Percentiles rank a stretch among this genome's conserved stretches.
These are phyloP conservation scores for Tupaia chinensis DNA, from an alignment of 2,113 vertebrate genomes.

Conservation along the genomic window DNA sequence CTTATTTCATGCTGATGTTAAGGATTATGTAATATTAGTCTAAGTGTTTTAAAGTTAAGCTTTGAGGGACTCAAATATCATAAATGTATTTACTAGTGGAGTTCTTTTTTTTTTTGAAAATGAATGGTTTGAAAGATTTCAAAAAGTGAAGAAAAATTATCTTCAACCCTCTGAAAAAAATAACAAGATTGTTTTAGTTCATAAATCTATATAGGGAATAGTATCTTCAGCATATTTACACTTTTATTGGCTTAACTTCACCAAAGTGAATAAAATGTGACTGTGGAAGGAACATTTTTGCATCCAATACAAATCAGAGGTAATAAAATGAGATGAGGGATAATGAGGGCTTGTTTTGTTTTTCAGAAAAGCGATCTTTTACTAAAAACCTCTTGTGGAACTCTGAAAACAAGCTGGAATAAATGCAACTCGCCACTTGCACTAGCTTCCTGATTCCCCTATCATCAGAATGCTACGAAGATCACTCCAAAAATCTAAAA, in stretches of 20 bases:
- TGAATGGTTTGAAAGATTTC: conserved; percentile 60
- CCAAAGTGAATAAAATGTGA: conserved; percentile 42
- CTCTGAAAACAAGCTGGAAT: conserved; percentile 29
- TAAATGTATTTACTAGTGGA: conserved; percentile 28
- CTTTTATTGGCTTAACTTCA: conserved; percentile 34
- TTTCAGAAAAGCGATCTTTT: conserved; percentile 28
- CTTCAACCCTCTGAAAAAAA: conserved; percentile 35
- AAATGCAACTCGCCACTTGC: background rate
- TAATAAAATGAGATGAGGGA: background rate
- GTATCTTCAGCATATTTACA: conserved; percentile 48
- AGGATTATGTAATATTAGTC: conserved; percentile 20
- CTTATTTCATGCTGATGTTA: conserved; percentile 64
- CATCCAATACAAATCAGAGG: conserved; percentile 15
- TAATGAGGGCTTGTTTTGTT: background rate
- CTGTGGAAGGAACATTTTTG: conserved; percentile 1
- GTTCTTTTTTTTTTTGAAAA: conserved; percentile 43
- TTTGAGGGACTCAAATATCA: conserved; percentile 1
- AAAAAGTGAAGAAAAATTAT: conserved; percentile 66
- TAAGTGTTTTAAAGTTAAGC: conserved; percentile 48
- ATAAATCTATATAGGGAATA: background rate
- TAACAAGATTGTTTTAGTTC: conserved; percentile 32
- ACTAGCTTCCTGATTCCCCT: background rate
- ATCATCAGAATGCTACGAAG: background rate
- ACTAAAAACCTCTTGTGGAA: conserved; percentile 41
- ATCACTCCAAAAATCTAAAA: conserved; percentile 44